Base-by-base conservation (phyloP, 37 sponge, comb jelly and placozoan species). In the Halisarca cf. caerulea region DNA sequence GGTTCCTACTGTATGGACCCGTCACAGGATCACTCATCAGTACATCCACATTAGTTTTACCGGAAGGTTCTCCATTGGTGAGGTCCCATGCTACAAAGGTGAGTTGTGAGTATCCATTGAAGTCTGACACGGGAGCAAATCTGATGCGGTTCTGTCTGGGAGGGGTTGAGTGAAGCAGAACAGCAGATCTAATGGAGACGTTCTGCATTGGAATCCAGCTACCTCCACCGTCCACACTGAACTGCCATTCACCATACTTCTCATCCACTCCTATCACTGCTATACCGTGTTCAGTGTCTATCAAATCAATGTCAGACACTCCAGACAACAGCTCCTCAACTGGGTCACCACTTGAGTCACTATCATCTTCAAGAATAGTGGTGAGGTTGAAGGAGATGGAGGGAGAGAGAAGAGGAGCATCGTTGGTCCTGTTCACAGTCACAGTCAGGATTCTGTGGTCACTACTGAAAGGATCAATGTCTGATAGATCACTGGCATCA, bases 1-100 rank as follows among this genome's bases (percentile, higher is more conserved):
- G n/a, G 24, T 70, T 68, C 18, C 66, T 60, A 60, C 97, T 96
- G 78, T 87, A 93, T 6, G 94, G 59, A 28, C 97, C 91, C 20
- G 86, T 93, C 17, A 93, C 77, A 14, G 74, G 81, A 55, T 96
- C 86, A 40, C 79, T 71, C 4, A 24, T 8, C 0, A 82, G 58
- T 3, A 77, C 82, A 66, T 89, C 75, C 8, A 89, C 86, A 36
- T 61, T 54, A 57, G 57, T 59, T 35, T 80, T 85, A n/a, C 91
- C 91, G 33, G 90, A 80, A 2, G 74, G 42, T 6, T 80, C 79
- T 0, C 91, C 92, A 25, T 87, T 89, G 6, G 97, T 91, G 51
- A 93, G 68, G 58, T 96, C 97, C 97, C 97, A 96, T n/a, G 86
- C 90, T n/a, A 87, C 38, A 58, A 93, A 96, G 36, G 83, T 79